Conservation (phyloP, 1,140 invertebrate genomes). For the Heliothis virescens region DNA sequence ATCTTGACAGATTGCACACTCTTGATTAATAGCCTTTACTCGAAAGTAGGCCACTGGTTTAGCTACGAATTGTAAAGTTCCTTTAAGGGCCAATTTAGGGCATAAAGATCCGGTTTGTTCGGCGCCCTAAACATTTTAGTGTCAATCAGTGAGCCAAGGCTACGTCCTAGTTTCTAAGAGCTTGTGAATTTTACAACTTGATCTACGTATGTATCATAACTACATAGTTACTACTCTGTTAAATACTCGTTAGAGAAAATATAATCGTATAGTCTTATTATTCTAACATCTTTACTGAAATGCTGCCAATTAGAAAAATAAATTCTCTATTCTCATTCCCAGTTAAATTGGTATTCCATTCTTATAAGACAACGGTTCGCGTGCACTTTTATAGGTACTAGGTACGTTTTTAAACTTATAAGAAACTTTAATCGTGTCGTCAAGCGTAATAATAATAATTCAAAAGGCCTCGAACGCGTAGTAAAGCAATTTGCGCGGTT, state of each 20-base stretch:
- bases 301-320: too few relatives aligned
- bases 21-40: slow-evolving; percentile 68
- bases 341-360: slow-evolving; percentile 10
- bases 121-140: slow-evolving; percentile 66
- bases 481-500: slow-evolving; percentile 49
- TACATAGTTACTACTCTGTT: not conserved
- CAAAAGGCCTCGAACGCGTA: slow-evolving; percentile 45
- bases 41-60: slow-evolving; percentile 58
- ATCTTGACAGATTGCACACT: slow-evolving; percentile 69
- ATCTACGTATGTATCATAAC: not conserved
- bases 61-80: slow-evolving; percentile 70
- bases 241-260: too few relatives aligned
- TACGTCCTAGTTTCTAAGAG: slow-evolving; percentile 52
- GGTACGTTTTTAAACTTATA: slow-evolving; percentile 6
- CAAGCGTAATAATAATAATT: slow-evolving; percentile 47
- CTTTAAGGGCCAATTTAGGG: slow-evolving; percentile 75
- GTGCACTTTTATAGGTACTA: not conserved
- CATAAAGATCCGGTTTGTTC: slow-evolving; percentile 72
- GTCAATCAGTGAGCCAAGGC: slow-evolving; percentile 67
- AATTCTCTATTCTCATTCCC: slow-evolving; percentile 6
- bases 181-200: slow-evolving; percentile 8
- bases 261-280: not conserved
- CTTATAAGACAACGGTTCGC: slow-evolving; percentile 25
- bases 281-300: too few relatives aligned
- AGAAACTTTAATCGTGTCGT: slow-evolving; percentile 39